phyloP scores from a whole-genome alignment of 2,888 invertebrate species.

The Agonopterix subpropinquella region DNA sequence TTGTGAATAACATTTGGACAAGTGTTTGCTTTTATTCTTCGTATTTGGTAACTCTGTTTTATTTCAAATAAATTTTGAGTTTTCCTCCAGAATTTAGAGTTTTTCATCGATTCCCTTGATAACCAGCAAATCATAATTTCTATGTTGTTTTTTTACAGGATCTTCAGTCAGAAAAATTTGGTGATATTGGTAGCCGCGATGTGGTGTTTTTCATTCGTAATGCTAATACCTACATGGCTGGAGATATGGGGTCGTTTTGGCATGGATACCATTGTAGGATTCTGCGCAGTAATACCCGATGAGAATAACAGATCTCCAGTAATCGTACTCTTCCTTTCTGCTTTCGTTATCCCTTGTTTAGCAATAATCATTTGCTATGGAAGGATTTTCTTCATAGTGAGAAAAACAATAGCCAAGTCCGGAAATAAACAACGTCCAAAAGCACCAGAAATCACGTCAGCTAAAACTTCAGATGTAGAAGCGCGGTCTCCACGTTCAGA shows the following conservation, averaged over 20 bases:
- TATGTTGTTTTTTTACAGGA: slow-evolving; percentile 55
- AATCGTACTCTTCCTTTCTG: slow-evolving; percentile 85
- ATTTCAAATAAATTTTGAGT: no score
- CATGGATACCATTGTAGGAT: slow-evolving; percentile 82
- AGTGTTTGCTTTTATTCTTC: no score
- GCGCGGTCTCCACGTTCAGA: neutral
- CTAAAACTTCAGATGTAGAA: slow-evolving; percentile 15
- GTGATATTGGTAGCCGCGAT: slow-evolving; percentile 82
- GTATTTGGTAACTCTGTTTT: no score
- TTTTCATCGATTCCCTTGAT: no score
- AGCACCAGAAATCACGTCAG: slow-evolving; percentile 32
- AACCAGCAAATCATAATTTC: no score
- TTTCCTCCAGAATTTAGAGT: no score
- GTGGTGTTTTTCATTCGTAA: slow-evolving; percentile 82
- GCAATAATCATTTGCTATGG: slow-evolving; percentile 90
- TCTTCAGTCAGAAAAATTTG: slow-evolving; percentile 81
- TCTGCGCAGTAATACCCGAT: slow-evolving; percentile 86
- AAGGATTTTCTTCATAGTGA: slow-evolving; percentile 86
- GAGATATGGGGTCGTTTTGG: slow-evolving; percentile 88
- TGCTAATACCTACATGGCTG: slow-evolving; percentile 82
- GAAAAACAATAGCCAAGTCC: slow-evolving; percentile 80
- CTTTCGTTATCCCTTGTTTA: slow-evolving; percentile 88
- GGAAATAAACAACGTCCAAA: slow-evolving; percentile 38
- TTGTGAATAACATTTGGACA: no score
- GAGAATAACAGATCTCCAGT: slow-evolving; percentile 81